phyloP scores from a whole-genome alignment of 2,797 vertebrate genomes.

The Ptychobarbus kaznakovi region DNA sequence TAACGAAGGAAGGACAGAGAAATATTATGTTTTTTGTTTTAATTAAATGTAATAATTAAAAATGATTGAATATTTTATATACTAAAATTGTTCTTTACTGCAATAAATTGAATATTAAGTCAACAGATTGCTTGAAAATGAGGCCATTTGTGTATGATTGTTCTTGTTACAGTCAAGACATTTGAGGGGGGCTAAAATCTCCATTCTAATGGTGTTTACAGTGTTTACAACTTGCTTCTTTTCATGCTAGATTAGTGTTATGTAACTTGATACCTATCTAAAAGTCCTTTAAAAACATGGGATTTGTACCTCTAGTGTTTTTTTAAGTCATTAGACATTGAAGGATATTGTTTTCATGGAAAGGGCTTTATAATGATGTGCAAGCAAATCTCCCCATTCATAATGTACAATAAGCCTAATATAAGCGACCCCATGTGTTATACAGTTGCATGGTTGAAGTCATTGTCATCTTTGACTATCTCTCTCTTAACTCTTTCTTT shows the following conservation, averaged over 20 bases:
- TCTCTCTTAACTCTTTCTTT: constrained; percentile 73
- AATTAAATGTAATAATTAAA: background rate
- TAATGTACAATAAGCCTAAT: constrained; percentile 19
- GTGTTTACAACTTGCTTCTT: background rate
- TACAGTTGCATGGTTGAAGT: constrained; percentile 64
- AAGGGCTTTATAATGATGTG: background rate
- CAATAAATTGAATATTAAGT: background rate
- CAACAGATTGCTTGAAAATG: background rate
- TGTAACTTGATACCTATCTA: background rate
- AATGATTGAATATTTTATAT: background rate
- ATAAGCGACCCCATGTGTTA: constrained; percentile 45
- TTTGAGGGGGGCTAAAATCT: background rate
- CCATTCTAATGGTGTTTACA: background rate
- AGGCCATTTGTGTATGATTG: background rate
- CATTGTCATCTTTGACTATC: constrained; percentile 69
- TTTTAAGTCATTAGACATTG: background rate
- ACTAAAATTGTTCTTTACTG: background rate
- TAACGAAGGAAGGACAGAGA: background rate
- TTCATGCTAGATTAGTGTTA: background rate
- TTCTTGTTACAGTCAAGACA: background rate
- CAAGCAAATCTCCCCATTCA: background rate
- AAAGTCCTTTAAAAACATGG: background rate
- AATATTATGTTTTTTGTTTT: background rate
- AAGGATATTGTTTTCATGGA: background rate
- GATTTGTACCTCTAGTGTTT: background rate